Base-by-base conservation (phyloP, 2,113 vertebrate species). In the Suricata suricatta region DNA sequence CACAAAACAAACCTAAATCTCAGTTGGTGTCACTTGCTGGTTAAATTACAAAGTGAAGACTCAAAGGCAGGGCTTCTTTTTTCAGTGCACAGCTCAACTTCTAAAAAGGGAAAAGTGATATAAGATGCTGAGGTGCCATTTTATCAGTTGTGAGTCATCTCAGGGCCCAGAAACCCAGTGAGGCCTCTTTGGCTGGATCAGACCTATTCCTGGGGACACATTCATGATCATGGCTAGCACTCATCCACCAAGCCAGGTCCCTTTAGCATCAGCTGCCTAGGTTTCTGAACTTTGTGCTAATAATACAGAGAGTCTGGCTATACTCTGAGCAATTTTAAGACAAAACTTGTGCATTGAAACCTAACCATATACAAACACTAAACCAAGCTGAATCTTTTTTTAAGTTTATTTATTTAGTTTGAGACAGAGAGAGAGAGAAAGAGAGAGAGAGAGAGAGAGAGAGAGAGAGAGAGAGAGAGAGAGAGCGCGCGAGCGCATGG, bases 261-360 rank as follows among this genome's bases (percentile, higher is more conserved):
- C 14, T 72, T 88, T 92, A 89, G 23, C 29, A 86, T 60, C 35
- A 68, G 66, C 21, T 33, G 66, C 21, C 21, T 77, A 92, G 19
- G 11, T 79, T 90, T 92, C 80, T 92, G 44, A 83, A 87, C 21
- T 92, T 88, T 76, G 29, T 16, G 19, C 35, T 86, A 64, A 77
- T 44, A 77, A 35, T 31, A 84, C n/a, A 84, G 31, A 54, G 41
- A 74, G 33, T 89, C 41, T 89, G 81, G 16, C 35, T 95, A 89
- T 63, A 82, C 66, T 95, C n/a, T 87, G 72, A 96, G 44, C 16
- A 94, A 80, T 94, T 95, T 47, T 85, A 86, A 97, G 97, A 80
- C 23, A 94, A 88, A 95, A 84, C 9, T 10, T 79, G 3, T 69
- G 69, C 19, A 38, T 11, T 95, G 66, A 92, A 93, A 95, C 91